Evolutionary conservation across 2,113 vertebrate species (phyloP).

Genomic region (human): GRCh38 chr4:92075001-92075500

Average conservation of each 20-base stretch:
- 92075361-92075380: constrained; percentile 41
- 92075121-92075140: neutral
- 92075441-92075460: neutral
- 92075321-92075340: constrained; percentile 72
- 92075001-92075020: neutral
- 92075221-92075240: constrained; percentile 30
- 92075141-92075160: neutral
- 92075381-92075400: constrained; percentile 46
- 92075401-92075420: constrained; percentile 49
- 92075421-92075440: neutral
- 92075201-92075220: neutral
- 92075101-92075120: neutral
- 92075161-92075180: neutral
- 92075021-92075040: neutral
- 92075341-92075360: constrained; percentile 68
- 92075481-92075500: neutral
- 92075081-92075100: neutral
- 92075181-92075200: neutral
- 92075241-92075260: neutral
- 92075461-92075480: neutral
- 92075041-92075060: neutral
- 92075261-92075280: constrained; percentile 27
- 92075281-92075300: constrained; percentile 48
- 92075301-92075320: constrained; percentile 63
- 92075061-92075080: neutral